A percentile compares a stretch with the other conserved stretches of the same genome.
These are phyloP conservation scores for Thinocorus orbignyianus DNA, from an alignment of 2,113 vertebrate species.

Conservation along the genomic window DNA sequence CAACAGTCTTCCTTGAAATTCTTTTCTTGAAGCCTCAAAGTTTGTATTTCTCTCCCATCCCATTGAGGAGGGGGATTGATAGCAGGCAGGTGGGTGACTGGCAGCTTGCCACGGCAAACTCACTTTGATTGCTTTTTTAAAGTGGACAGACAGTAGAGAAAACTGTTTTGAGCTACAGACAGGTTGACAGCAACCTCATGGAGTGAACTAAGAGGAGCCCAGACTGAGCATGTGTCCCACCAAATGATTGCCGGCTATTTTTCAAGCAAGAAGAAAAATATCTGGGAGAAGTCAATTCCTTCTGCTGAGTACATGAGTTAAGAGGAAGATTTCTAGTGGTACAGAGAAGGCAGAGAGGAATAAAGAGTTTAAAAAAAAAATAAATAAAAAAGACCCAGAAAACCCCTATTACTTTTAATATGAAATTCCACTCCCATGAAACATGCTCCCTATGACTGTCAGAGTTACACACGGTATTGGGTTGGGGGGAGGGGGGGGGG, in stretches of 20 bases:
- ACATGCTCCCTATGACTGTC: neutral
- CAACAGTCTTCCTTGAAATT: neutral
- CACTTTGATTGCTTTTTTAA: neutral
- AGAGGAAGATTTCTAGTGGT: neutral
- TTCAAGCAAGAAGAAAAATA: neutral
- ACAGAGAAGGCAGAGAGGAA: neutral
- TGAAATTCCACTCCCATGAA: neutral
- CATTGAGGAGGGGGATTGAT: neutral
- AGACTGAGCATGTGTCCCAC: neutral
- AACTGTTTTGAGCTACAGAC: neutral
- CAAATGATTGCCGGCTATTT: neutral
- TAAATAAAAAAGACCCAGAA: too few relatives aligned
- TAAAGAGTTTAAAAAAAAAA: neutral
- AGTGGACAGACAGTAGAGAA: neutral
- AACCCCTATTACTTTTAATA: rapidly evolving
- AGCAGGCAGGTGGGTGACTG: neutral
- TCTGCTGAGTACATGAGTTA: neutral
- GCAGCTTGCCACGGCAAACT: rapidly evolving
- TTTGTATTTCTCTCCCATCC: neutral
- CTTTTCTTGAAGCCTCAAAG: neutral
- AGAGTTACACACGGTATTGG: neutral
- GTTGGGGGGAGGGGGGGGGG: neutral
- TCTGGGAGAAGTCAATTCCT: neutral
- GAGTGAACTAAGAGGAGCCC: neutral
- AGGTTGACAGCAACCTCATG: neutral